Conservation (phyloP, 1,140 invertebrate genomes). For the Wasmannia auropunctata region DNA sequence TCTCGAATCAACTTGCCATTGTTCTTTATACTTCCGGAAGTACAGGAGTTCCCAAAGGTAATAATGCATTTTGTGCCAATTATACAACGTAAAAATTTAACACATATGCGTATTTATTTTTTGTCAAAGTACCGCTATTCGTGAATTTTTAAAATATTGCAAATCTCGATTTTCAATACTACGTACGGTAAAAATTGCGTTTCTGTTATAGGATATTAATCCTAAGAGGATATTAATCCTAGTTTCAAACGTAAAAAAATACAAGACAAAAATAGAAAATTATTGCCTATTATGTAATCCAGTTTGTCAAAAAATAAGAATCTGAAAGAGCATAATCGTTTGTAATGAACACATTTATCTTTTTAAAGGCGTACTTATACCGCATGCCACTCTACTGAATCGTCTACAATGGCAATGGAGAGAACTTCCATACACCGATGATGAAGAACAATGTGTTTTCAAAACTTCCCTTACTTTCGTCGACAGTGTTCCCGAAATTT, state of each 20-base stretch:
- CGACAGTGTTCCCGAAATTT: constrained; percentile 94
- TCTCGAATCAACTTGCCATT: constrained; percentile 88
- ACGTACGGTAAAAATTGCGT: neutral
- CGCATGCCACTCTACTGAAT: constrained; percentile 92
- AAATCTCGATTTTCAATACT: neutral
- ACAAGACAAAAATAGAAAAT: neutral
- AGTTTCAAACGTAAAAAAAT: neutral
- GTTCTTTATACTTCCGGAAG: constrained; percentile 97
- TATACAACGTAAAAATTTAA: neutral
- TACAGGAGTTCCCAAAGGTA: constrained; percentile 96
- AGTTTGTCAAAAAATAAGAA: neutral
- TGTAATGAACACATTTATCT: neutral
- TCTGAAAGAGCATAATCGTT: neutral
- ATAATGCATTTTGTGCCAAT: neutral
- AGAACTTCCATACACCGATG: constrained; percentile 88
- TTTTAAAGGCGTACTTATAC: constrained; percentile 83
- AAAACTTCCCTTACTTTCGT: constrained; percentile 96
- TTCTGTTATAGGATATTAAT: neutral
- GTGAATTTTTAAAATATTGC: neutral
- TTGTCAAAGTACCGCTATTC: neutral
- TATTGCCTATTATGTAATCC: neutral
- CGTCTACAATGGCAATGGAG: constrained; percentile 94
- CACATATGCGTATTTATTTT: neutral
- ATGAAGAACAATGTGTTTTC: constrained; percentile 91
- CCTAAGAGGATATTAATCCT: neutral